Percentiles rank a stretch among this genome's conserved stretches.
Conservation (phyloP, 2,888 invertebrate genomes). For the Epistrophe grossulariae region DNA sequence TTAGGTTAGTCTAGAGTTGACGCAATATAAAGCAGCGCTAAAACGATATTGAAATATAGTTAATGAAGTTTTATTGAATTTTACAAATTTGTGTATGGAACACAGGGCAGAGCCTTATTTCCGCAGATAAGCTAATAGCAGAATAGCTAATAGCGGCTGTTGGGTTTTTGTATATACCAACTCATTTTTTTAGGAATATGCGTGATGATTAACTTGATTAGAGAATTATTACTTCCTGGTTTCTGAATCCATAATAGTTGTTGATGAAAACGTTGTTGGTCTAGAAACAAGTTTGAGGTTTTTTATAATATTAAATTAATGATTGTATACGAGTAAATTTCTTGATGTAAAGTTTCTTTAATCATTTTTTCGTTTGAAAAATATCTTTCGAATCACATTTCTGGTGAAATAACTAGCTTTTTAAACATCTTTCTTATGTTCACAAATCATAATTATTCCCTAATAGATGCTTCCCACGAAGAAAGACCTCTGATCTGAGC, state of each 20-base stretch:
- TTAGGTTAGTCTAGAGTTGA: constrained; percentile 27
- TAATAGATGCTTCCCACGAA: too few species aligned
- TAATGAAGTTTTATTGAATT: constrained; percentile 62
- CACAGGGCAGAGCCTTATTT: too few species aligned
- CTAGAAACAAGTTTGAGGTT: not conserved
- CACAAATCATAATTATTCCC: too few species aligned
- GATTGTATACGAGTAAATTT: too few species aligned
- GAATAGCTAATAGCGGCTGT: not conserved
- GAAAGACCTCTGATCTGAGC: too few species aligned
- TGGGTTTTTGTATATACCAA: not conserved
- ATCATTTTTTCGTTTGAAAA: too few species aligned
- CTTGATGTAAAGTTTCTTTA: too few species aligned
- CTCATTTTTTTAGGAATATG: not conserved
- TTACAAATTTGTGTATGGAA: constrained; percentile 47
- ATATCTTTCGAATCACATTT: too few species aligned
- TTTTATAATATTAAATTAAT: too few species aligned
- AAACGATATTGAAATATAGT: constrained; percentile 25
- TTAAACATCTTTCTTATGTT: too few species aligned
- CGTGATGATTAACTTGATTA: not conserved
- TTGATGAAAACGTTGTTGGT: not conserved
- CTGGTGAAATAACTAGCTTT: too few species aligned
- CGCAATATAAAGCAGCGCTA: constrained; percentile 3
- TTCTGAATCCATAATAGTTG: too few species aligned
- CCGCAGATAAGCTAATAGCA: constrained; percentile 25
- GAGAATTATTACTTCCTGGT: not conserved